A percentile compares a stretch with the other conserved stretches of the same genome.
These are phyloP conservation scores for Enteromius trimaculatus DNA, from an alignment of 2,797 vertebrate species.

Conservation along the genomic window DNA sequence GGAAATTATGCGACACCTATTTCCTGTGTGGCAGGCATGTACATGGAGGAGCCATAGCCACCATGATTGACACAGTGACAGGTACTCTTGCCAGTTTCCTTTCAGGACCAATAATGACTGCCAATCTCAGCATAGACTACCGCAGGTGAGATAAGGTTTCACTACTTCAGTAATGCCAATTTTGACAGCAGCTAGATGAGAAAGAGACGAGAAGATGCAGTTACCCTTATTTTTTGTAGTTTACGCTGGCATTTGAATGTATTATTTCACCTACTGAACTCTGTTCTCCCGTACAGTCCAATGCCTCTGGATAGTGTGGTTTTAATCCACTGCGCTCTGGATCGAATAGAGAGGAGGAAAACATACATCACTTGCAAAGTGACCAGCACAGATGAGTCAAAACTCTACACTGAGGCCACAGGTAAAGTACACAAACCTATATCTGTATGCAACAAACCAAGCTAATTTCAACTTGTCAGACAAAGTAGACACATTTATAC, in stretches of 20 bases:
- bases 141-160: slow-evolving; percentile 71
- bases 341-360: slow-evolving; percentile 79
- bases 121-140: slow-evolving; percentile 84
- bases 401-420: slow-evolving; percentile 78
- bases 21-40: slow-evolving; percentile 71
- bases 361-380: slow-evolving; percentile 73
- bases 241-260: neutral
- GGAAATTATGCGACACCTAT: slow-evolving; percentile 44
- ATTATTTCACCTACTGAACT: neutral
- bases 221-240: neutral
- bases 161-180: neutral
- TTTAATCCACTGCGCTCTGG: slow-evolving; percentile 47
- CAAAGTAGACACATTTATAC: no score
- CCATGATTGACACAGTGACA: slow-evolving; percentile 78
- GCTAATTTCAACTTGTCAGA: neutral
- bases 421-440: slow-evolving; percentile 70
- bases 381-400: slow-evolving; percentile 76
- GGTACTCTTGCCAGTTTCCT: slow-evolving; percentile 69
- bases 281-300: slow-evolving; percentile 4
- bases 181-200: no score
- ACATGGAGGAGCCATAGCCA: slow-evolving; percentile 84
- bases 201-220: no score
- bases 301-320: slow-evolving; percentile 43
- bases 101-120: slow-evolving; percentile 76
- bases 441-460: neutral